phyloP scores from a whole-genome alignment of 2,888 invertebrate species.

The Ormia ochracea region DNA sequence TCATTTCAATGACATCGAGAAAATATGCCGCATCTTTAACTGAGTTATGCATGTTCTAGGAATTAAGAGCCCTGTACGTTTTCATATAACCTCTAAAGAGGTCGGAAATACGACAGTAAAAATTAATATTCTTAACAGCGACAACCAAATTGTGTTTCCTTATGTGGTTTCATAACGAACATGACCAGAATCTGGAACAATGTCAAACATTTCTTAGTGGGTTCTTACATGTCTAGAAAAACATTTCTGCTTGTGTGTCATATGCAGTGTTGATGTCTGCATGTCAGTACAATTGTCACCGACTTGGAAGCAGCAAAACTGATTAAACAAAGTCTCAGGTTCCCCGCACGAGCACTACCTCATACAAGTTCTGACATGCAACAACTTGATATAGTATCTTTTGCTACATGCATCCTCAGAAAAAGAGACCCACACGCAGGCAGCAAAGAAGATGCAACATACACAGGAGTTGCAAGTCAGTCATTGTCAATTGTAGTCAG shows the following conservation, averaged over 20 bases:
- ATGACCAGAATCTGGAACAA: not conserved
- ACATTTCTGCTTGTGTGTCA: slow-evolving; percentile 41
- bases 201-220: not conserved
- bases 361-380: slow-evolving; percentile 36
- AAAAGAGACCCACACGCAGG: not conserved
- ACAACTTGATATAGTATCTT: slow-evolving; percentile 50
- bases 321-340: slow-evolving; percentile 28
- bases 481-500: slow-evolving; percentile 41
- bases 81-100: no score
- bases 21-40: no score
- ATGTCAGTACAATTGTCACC: slow-evolving; percentile 61
- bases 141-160: not conserved
- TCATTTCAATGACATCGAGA: no score
- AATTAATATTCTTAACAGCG: no score
- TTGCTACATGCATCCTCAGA: slow-evolving; percentile 7
- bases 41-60: no score
- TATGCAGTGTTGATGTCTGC: slow-evolving; percentile 61
- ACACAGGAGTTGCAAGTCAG: slow-evolving; percentile 18
- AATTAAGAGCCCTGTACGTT: no score
- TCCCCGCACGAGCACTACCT: slow-evolving; percentile 32
- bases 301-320: slow-evolving; percentile 13
- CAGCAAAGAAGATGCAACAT: slow-evolving; percentile 13
- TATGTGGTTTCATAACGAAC: not conserved
- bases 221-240: not conserved
- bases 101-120: no score